Evolutionary conservation across 2,888 invertebrate species (phyloP), one percentile per base, ranked within the genome.

Genomic region (Willowsia nigromaculata): DNA sequence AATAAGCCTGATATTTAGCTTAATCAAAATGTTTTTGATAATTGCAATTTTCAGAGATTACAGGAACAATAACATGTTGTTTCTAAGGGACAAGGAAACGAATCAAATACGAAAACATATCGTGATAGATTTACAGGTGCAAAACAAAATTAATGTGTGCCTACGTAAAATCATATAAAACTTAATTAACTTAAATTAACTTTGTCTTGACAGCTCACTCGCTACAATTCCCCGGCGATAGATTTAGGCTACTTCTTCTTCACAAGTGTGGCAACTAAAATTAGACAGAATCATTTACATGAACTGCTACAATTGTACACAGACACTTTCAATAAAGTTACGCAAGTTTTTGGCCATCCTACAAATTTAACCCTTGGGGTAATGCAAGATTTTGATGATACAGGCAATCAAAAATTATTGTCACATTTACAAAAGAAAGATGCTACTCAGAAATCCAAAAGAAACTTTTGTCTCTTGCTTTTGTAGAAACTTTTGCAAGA

Each of bases 171-270:
- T n/a, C n/a, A n/a, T n/a, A n/a, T n/a, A n/a, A n/a, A n/a, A n/a
- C n/a, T n/a, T n/a, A n/a, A 9, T 6, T 43, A 43, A 43, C n/a
- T 15, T 30, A 62, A 62, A 25, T 56, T 43, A 1, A 9, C 13
- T 43, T 43, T 9, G 43, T 43, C 9, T 43, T 43, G 9, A 9
- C 43, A 43, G 43, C 9, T 13, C 1, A 1, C 40, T 5, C 81
- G 83, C 11, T 78, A 90, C 30, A 65, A 56, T 15, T 80, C 89
- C 18, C 88, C 87, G 13, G 50, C 11, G 1, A 0, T 89, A n/a
- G 92, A 92, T 27, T 30, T 92, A 6, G 84, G 65, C 0, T 89
- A 88, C 30, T 92, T 84, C 30, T 15, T 90, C 0, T 92, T 56
- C 47, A 90, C 82, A 0, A 90, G 90, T 53, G 56, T 91, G 0